Conservation (phyloP, 2,113 vertebrate genomes). For the Scomber japonicus region DNA sequence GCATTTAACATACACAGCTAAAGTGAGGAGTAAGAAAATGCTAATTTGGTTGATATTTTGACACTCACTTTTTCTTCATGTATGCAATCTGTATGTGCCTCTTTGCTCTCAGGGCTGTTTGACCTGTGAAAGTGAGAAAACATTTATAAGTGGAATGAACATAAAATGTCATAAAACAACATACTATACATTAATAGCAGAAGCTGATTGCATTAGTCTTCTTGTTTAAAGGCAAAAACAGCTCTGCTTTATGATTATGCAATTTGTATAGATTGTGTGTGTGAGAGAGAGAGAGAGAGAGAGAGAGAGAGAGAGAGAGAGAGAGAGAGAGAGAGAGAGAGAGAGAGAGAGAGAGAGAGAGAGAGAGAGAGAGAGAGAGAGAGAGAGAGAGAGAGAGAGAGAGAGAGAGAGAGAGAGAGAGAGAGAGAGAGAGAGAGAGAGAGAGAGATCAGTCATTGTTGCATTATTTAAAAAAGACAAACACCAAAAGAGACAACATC, state of each 20-base stretch:
- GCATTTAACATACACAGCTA: constrained; percentile 60
- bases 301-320: too few species aligned
- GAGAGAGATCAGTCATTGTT: constrained; percentile 31
- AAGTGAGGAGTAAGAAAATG: constrained; percentile 52
- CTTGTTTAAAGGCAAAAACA: constrained; percentile 18
- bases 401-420: too few species aligned
- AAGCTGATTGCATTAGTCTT: constrained; percentile 14
- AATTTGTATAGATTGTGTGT: constrained; percentile 24
- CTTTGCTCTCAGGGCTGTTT: constrained; percentile 28
- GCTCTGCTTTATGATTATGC: constrained; percentile 46
- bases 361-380: too few species aligned
- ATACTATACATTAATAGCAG: neutral
- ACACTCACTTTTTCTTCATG: constrained; percentile 73
- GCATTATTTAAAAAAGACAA: constrained; percentile 55
- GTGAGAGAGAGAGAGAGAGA: too few species aligned
- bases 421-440: neutral
- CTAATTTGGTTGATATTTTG: constrained; percentile 62
- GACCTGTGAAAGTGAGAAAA: constrained; percentile 59
- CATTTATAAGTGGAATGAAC: constrained; percentile 28
- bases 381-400: too few species aligned
- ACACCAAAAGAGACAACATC: constrained; percentile 50
- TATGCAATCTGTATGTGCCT: constrained; percentile 33
- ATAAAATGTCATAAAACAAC: constrained; percentile 7
- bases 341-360: too few species aligned
- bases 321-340: too few species aligned